Evolutionary conservation across 2,888 invertebrate species (phyloP), one percentile per base, ranked within the genome.

Genomic region (Ichneumoninae sp.): DNA sequence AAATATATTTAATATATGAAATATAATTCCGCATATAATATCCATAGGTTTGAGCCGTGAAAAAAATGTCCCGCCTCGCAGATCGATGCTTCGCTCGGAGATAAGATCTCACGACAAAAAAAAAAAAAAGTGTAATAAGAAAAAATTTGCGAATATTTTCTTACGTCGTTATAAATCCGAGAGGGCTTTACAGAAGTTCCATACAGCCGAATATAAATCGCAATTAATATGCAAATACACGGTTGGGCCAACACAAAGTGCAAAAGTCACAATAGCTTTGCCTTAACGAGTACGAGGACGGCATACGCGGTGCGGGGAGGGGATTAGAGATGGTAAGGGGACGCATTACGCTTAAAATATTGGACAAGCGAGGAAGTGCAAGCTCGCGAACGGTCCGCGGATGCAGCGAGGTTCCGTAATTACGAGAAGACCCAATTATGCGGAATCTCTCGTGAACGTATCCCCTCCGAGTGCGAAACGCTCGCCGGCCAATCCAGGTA

Each of bases 401-500:
- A 71, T 83, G 47, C 47, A 65, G 30, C 30, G 83, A 77, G 77
- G 76, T 73, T 73, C 68, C 76, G 81, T 81, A 84, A 84, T 84
- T 81, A 81, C 57, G 68, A 73, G 81, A 74, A 84, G 81, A 81
- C 81, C 83, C 83, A 84, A 84, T 84, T 84, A 84, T 81, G 81
- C 76, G 81, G 44, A 66, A 81, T 71, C 77, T 63, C 60, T 33
- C 68, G 73, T 44, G 68, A 69, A 77, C 54, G 40, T 52, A 52
- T 71, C 50, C 71, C 65, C 36, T 22, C 47, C 65, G 63, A 19
- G 50, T 71, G 71, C 65, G 74, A 66, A 22, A 13, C 33, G 7
- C 52, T 44, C 36, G 30, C 36, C 26, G 30, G 50, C 30, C 33
- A 66, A 63, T 81, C 52, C 68, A 73, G 77, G 54, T 84, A 69